These are phyloP conservation scores for Caenorhabditis sp. DNA, from an alignment of 2,888 invertebrate genomes.

Conservation along the genomic window DNA sequence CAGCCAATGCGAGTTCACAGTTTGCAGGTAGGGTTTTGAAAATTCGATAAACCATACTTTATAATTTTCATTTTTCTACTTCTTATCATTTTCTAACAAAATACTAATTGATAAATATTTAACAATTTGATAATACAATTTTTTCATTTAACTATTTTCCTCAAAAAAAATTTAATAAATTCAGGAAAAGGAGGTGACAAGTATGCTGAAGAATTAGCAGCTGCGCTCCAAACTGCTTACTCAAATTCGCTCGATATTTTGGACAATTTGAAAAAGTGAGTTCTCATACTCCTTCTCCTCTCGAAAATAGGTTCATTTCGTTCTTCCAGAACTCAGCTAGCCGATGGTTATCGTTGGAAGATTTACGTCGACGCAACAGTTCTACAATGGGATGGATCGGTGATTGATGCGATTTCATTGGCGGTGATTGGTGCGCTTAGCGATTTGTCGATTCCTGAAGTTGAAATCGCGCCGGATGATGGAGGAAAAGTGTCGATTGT, in stretches of 20 bases:
- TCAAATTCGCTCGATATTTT: constrained; percentile 76
- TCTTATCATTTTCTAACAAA: too few species aligned
- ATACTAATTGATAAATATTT: too few species aligned
- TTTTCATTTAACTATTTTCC: constrained; percentile 1
- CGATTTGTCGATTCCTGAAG: constrained; percentile 55
- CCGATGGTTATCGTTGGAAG: constrained; percentile 58
- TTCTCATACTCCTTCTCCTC: neutral
- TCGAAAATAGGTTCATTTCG: neutral
- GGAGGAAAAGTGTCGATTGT: constrained; percentile 54
- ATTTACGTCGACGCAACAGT: constrained; percentile 73
- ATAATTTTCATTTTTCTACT: too few species aligned
- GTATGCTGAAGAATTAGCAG: constrained; percentile 84
- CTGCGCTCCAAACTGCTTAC: constrained; percentile 83
- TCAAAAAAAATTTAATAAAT: neutral
- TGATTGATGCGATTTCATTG: constrained; percentile 91
- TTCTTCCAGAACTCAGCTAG: constrained; percentile 49
- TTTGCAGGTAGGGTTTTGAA: constrained; percentile 81
- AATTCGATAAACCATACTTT: too few species aligned
- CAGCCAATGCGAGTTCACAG: constrained; percentile 93
- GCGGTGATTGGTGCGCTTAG: constrained; percentile 74
- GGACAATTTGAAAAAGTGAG: constrained; percentile 72
- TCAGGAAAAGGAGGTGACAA: constrained; percentile 85
- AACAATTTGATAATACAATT: too few species aligned
- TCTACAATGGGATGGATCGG: constrained; percentile 91
- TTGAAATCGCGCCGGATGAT: constrained; percentile 58